Evolutionary conservation across 2,888 invertebrate genomes (phyloP).

Genomic region (Arge pagana): DNA sequence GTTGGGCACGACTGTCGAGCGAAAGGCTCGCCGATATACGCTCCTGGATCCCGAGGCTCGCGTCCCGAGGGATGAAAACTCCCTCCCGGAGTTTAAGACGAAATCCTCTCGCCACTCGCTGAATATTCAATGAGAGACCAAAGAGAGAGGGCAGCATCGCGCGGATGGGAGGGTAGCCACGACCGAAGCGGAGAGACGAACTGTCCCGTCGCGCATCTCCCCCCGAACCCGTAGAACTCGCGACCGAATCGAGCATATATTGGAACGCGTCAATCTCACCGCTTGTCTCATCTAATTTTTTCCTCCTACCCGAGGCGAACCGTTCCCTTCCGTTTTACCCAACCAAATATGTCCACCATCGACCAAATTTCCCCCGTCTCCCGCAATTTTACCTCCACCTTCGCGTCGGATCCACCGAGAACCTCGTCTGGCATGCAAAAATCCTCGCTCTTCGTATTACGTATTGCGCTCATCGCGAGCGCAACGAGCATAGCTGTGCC

Average conservation of each 20-base stretch:
- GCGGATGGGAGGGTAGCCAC: no score
- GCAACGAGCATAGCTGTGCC: no score
- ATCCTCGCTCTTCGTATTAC: no score
- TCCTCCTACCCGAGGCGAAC: conserved; percentile 1
- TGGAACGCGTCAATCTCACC: conserved; percentile 38
- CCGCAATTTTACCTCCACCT: neutral
- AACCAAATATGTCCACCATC: neutral
- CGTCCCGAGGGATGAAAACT: conserved; percentile 22
- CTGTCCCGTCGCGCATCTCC: conserved; percentile 20
- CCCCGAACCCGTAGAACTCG: conserved; percentile 15
- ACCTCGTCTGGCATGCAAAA: no score
- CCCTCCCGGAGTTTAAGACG: conserved; percentile 39
- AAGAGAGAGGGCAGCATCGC: no score
- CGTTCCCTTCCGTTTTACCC: neutral
- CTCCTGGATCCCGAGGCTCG: no score
- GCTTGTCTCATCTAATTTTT: conserved; percentile 18
- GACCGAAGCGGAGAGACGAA: no score
- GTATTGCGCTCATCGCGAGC: no score
- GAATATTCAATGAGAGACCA: conserved; percentile 58
- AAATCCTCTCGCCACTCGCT: conserved; percentile 45
- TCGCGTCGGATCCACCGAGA: no score
- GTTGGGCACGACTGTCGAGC: conserved; percentile 31
- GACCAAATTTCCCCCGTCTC: neutral
- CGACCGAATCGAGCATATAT: conserved; percentile 35
- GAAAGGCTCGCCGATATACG: conserved; percentile 7